Evolutionary conservation across 2,888 invertebrate genomes (phyloP).

Genomic region (Cordilura impudica): DNA sequence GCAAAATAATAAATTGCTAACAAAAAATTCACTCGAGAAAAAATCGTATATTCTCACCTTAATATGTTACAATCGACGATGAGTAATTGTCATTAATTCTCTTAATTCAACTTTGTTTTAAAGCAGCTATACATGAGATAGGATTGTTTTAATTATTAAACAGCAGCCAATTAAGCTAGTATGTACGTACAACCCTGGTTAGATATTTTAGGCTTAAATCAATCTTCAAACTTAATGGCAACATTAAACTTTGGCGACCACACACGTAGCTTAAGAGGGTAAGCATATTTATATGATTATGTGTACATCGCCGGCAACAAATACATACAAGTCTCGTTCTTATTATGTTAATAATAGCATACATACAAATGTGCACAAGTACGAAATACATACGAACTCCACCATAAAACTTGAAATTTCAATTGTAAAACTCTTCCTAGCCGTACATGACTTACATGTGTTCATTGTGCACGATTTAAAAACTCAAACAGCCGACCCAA

Average conservation of each 20-base stretch:
- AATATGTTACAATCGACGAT: too few species aligned
- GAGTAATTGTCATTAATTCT: too few species aligned
- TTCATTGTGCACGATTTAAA: slow-evolving; percentile 59
- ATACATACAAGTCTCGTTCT: slow-evolving; percentile 9
- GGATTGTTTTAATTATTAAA: neutral
- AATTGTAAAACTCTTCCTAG: slow-evolving; percentile 41
- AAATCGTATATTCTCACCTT: too few species aligned
- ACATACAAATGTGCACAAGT: slow-evolving; percentile 32
- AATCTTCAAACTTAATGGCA: slow-evolving; percentile 35
- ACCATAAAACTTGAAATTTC: neutral
- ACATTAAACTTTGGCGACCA: slow-evolving; percentile 37
- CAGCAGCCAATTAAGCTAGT: neutral
- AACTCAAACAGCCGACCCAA: slow-evolving; percentile 52
- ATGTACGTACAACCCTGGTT: neutral
- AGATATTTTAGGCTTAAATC: slow-evolving; percentile 25
- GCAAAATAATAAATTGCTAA: too few species aligned
- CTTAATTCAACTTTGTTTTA: too few species aligned
- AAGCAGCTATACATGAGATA: too few species aligned
- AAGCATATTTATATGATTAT: neutral
- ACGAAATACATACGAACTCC: neutral
- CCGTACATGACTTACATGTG: slow-evolving; percentile 60
- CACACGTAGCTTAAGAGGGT: slow-evolving; percentile 27
- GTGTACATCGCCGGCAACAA: neutral
- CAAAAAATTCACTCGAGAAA: too few species aligned
- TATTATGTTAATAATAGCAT: slow-evolving; percentile 40